These are phyloP conservation scores for Drosophila yooni DNA, from an alignment of 2,888 invertebrate genomes.

Conservation along the genomic window DNA sequence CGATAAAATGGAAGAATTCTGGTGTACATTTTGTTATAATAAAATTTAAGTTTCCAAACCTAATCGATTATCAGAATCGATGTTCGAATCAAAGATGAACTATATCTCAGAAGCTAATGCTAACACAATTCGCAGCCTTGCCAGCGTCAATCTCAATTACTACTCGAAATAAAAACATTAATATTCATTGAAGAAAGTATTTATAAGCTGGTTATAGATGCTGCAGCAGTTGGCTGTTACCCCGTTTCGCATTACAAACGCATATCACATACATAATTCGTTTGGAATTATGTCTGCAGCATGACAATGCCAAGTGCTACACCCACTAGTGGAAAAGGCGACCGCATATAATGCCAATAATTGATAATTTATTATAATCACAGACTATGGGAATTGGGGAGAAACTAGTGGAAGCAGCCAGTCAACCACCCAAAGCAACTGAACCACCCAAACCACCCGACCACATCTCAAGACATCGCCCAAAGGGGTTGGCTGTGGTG, in stretches of 20 bases:
- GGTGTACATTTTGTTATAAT: not conserved
- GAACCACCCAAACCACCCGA: slow-evolving; percentile 10
- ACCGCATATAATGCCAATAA: slow-evolving; percentile 71
- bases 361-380: slow-evolving; percentile 81
- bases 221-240: slow-evolving; percentile 12
- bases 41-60: no score
- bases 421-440: not conserved
- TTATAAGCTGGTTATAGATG: slow-evolving; percentile 36
- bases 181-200: slow-evolving; percentile 47
- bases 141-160: slow-evolving; percentile 21
- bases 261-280: slow-evolving; percentile 65
- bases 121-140: not conserved
- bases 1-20: not conserved
- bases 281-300: slow-evolving; percentile 73
- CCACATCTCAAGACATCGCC: slow-evolving; percentile 47
- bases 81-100: not conserved
- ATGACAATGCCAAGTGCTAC: slow-evolving; percentile 61
- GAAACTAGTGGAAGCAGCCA: slow-evolving; percentile 29
- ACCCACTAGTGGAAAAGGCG: slow-evolving; percentile 36
- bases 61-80: not conserved
- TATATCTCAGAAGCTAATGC: no score
- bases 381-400: slow-evolving; percentile 45
- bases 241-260: slow-evolving; percentile 35
- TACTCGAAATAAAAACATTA: slow-evolving; percentile 34
- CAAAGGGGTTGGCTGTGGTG: slow-evolving; percentile 48